phyloP scores from a whole-genome alignment of 2,888 invertebrate genomes.

The Eugnorisma glareosa region DNA sequence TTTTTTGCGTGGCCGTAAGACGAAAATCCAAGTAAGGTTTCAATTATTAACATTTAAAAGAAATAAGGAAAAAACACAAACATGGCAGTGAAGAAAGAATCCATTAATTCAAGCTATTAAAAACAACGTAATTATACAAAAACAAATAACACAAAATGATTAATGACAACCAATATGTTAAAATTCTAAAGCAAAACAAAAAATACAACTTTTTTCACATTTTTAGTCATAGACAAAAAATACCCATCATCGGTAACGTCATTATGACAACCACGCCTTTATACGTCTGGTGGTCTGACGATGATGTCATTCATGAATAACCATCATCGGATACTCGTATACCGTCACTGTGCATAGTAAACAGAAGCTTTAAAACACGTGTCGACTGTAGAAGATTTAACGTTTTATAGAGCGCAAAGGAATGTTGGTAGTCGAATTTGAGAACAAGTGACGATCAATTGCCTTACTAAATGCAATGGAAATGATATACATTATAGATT shows the following conservation, averaged over 20 bases:
- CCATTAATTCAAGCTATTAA: neutral
- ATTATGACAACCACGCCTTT: conserved; percentile 58
- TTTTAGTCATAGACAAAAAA: conserved; percentile 24
- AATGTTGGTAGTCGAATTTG: conserved; percentile 28
- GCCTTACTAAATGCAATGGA: neutral
- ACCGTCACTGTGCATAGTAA: conserved; percentile 61
- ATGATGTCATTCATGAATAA: conserved; percentile 66
- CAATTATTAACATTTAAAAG: neutral
- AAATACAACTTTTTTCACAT: neutral
- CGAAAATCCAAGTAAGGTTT: neutral
- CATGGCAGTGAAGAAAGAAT: neutral
- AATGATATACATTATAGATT: neutral
- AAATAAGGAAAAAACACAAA: neutral
- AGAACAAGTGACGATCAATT: conserved; percentile 2
- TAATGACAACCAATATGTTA: conserved; percentile 4
- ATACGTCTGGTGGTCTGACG: conserved; percentile 46
- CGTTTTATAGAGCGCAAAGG: conserved; percentile 17
- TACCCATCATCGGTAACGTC: neutral
- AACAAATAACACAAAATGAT: conserved; percentile 4
- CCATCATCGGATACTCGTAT: conserved; percentile 27
- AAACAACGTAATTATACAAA: neutral
- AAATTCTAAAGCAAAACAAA: conserved; percentile 8
- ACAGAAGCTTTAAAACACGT: conserved; percentile 53
- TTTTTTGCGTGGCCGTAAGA: neutral
- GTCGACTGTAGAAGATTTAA: conserved; percentile 28